Evolutionary conservation across 2,113 vertebrate genomes (phyloP).

Genomic region (Dermatemys mawii): DNA sequence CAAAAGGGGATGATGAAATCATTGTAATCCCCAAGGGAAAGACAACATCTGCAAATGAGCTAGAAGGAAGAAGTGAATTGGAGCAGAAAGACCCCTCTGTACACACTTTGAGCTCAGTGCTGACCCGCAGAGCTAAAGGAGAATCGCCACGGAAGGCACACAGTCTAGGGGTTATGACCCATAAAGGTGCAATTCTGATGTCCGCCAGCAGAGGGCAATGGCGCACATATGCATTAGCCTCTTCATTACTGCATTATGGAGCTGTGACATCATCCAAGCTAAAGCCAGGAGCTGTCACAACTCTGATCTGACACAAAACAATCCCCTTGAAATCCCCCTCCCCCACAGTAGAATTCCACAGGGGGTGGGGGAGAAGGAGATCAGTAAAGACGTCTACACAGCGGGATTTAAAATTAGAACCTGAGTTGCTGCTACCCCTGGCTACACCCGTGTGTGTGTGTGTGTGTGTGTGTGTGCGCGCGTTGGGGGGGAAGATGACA

Average conservation of each 20-base stretch:
- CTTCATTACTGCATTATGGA: not conserved
- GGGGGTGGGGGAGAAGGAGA: not conserved
- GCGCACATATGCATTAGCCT: not conserved
- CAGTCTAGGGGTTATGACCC: not conserved
- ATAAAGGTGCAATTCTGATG: not conserved
- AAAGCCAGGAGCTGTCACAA: not conserved
- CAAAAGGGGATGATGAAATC: not conserved
- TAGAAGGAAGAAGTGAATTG: not conserved
- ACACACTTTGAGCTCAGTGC: not conserved
- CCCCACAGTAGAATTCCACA: too few species aligned
- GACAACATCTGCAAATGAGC: not conserved
- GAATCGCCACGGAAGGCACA: not conserved
- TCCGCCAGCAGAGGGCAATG: not conserved
- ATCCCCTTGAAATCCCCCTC: not conserved
- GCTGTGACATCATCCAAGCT: not conserved
- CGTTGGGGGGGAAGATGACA: not conserved
- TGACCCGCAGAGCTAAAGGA: not conserved
- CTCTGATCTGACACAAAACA: not conserved
- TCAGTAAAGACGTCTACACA: not conserved
- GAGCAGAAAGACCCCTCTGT: too few species aligned
- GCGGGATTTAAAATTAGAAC: not conserved
- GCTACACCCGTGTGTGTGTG: not conserved
- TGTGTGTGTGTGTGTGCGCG: not conserved
- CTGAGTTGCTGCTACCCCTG: not conserved
- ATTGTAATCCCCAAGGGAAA: not conserved